Percentiles rank a stretch among this genome's conserved stretches.
Evolutionary conservation across 2,113 vertebrate species (phyloP).

Genomic region (Oncorhynchus gorbuscha): DNA sequence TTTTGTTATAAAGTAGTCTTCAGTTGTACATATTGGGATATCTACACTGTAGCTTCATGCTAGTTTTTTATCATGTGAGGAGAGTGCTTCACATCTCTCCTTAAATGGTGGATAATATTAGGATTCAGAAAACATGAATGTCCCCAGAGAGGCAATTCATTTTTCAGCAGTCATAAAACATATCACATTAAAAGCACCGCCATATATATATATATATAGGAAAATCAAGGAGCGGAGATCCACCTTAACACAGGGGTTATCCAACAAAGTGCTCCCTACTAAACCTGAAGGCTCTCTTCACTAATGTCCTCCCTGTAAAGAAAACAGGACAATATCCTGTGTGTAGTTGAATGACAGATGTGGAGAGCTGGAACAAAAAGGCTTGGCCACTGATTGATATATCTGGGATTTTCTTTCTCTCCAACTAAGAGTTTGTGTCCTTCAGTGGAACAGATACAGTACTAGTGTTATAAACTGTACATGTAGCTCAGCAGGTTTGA

Average conservation of each 20-base stretch:
- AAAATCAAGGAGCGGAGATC: slow-evolving; percentile 52
- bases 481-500: not conserved
- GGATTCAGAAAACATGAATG: no score
- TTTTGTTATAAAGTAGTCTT: not conserved
- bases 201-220: slow-evolving; percentile 19
- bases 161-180: no score
- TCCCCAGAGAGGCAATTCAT: no score
- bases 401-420: not conserved
- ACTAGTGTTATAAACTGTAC: not conserved
- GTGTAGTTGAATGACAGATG: slow-evolving; percentile 25
- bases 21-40: no score
- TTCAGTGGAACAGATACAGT: not conserved
- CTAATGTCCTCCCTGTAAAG: slow-evolving; percentile 36
- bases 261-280: slow-evolving; percentile 27
- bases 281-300: slow-evolving; percentile 22
- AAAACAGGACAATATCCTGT: slow-evolving; percentile 20
- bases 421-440: not conserved
- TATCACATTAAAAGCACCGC: no score
- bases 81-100: slow-evolving; percentile 6
- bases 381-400: not conserved
- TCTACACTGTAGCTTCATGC: not conserved
- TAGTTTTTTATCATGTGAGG: not conserved
- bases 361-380: slow-evolving; percentile 6
- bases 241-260: slow-evolving; percentile 36
- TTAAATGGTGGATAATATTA: slow-evolving; percentile 3